Conservation (phyloP, 2,888 invertebrate genomes). For the Perizoma affinitatum region DNA sequence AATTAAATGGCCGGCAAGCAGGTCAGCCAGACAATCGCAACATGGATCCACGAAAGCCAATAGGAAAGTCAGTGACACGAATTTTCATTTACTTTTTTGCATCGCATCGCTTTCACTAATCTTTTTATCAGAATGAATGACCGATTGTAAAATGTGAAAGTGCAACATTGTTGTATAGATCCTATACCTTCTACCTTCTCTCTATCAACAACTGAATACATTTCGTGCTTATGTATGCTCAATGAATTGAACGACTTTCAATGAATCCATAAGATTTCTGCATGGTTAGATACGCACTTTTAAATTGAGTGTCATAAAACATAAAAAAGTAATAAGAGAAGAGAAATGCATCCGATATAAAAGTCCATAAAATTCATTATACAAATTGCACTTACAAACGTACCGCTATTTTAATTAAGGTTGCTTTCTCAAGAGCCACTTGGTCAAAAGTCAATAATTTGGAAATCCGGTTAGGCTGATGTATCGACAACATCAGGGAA, state of each 20-base stretch:
- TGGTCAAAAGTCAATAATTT: conserved; percentile 41
- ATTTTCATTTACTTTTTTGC: conserved; percentile 80
- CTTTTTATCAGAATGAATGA: conserved; percentile 76
- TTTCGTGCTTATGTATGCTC: conserved; percentile 57
- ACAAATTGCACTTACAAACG: conserved; percentile 53
- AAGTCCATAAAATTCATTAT: conserved; percentile 50
- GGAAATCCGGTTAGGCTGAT: conserved; percentile 37
- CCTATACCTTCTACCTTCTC: conserved; percentile 42
- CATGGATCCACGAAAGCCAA: conserved; percentile 60
- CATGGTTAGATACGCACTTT: conserved; percentile 52
- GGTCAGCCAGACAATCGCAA: conserved; percentile 62
- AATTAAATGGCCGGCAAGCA: conserved; percentile 46
- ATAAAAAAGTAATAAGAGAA: conserved; percentile 50
- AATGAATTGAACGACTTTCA: conserved; percentile 62
- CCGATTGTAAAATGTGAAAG: conserved; percentile 78
- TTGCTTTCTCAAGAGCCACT: conserved; percentile 56
- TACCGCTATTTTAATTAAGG: conserved; percentile 61
- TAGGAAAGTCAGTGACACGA: conserved; percentile 80
- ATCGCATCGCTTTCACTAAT: conserved; percentile 78
- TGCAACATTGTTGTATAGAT: conserved; percentile 64
- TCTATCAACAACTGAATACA: conserved; percentile 52
- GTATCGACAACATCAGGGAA: conserved; percentile 40
- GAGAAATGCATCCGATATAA: conserved; percentile 44
- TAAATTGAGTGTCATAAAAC: conserved; percentile 49
- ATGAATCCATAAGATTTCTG: conserved; percentile 54